Evolutionary conservation across 1,140 invertebrate species (phyloP).

Genomic region (Papilio machaon): DNA sequence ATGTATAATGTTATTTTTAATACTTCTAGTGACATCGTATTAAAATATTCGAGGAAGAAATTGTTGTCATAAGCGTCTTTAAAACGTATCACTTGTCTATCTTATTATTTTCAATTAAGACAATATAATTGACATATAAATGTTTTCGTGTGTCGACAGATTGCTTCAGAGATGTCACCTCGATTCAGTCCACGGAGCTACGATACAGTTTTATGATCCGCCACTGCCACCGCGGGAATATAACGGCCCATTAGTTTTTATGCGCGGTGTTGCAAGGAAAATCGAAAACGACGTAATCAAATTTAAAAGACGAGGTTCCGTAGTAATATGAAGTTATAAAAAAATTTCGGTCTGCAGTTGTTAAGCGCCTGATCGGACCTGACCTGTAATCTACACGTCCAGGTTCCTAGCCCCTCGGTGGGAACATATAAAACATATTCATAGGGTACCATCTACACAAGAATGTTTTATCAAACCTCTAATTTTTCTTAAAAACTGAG

Average conservation of each 20-base stretch:
- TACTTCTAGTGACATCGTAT: too few relatives aligned
- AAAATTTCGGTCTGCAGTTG: not conserved
- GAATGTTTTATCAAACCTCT: too few relatives aligned
- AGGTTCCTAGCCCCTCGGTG: too few relatives aligned
- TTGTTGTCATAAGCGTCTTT: not conserved
- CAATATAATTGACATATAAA: slow-evolving; percentile 21
- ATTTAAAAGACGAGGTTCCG: not conserved
- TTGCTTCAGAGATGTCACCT: slow-evolving; percentile 4
- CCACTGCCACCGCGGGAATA: not conserved
- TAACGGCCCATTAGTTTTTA: slow-evolving; percentile 60
- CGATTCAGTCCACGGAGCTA: not conserved
- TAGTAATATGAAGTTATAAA: not conserved
- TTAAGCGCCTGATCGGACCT: too few relatives aligned
- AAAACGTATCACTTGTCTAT: not conserved
- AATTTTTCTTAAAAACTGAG: too few relatives aligned
- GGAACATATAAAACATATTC: too few relatives aligned
- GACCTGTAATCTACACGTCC: too few relatives aligned
- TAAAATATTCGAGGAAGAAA: not conserved
- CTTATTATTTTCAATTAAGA: slow-evolving; percentile 18
- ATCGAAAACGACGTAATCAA: slow-evolving; percentile 40
- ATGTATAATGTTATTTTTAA: too few relatives aligned
- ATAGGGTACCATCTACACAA: too few relatives aligned
- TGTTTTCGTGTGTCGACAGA: not conserved
- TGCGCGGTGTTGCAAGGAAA: slow-evolving; percentile 56
- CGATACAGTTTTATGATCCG: slow-evolving; percentile 1